phyloP scores from a whole-genome alignment of 2,113 vertebrate species.

The Pipa parva region DNA sequence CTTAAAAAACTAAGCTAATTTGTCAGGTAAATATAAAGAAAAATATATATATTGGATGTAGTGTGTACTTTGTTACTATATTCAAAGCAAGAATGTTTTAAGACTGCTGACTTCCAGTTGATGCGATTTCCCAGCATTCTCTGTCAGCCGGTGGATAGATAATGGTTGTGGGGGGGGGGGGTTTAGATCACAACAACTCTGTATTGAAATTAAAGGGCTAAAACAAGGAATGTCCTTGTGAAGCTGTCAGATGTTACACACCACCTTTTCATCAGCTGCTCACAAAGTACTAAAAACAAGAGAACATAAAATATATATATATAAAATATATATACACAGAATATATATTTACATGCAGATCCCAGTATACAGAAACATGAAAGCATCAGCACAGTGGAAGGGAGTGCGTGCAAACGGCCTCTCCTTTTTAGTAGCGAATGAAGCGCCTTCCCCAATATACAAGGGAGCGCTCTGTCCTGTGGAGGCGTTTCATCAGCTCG shows the following conservation, averaged over 20 bases:
- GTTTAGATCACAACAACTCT: background rate
- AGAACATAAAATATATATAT: constrained; percentile 37
- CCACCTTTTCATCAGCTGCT: background rate
- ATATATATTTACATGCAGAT: constrained; percentile 44
- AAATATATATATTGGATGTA: too few relatives aligned
- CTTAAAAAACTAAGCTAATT: too few relatives aligned
- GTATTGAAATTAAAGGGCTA: background rate
- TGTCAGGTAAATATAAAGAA: too few relatives aligned
- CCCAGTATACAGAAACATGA: constrained; percentile 30
- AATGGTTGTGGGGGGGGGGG: too few relatives aligned
- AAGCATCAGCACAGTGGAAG: constrained; percentile 25
- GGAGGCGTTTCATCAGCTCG: background rate
- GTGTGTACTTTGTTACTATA: too few relatives aligned
- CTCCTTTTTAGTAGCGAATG: constrained; percentile 10
- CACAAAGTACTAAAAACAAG: constrained; percentile 21
- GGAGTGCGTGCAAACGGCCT: constrained; percentile 37
- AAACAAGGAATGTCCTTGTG: background rate
- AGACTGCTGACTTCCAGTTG: too few relatives aligned
- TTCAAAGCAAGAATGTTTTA: too few relatives aligned
- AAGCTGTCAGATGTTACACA: constrained; percentile 7
- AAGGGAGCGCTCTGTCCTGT: background rate
- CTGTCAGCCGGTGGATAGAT: too few relatives aligned
- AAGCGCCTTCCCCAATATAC: constrained; percentile 8
- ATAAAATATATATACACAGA: constrained; percentile 42
- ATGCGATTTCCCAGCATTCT: too few relatives aligned